These are phyloP conservation scores for Cossypha niveicapilla DNA, from an alignment of 2,797 vertebrate species.

Conservation along the genomic window DNA sequence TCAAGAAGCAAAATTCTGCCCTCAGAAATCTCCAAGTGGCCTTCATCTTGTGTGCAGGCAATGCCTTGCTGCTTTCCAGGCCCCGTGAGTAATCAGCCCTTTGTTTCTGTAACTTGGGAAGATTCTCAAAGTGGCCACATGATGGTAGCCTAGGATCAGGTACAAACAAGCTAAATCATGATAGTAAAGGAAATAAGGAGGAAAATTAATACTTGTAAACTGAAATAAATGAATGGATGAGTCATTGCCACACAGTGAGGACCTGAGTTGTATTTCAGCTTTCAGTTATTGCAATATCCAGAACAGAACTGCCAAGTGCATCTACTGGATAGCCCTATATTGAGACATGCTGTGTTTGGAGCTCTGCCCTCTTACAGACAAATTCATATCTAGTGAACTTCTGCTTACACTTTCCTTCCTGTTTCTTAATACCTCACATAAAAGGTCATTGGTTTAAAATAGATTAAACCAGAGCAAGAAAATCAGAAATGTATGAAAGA, in stretches of 20 bases:
- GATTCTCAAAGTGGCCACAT: conserved; percentile 21
- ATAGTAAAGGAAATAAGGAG: background rate
- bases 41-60: background rate
- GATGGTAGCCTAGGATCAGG: conserved; percentile 27
- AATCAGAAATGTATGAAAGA: background rate
- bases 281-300: background rate
- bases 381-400: background rate
- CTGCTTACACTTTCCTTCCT: background rate
- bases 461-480: background rate
- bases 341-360: background rate
- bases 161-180: background rate
- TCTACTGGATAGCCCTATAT: background rate
- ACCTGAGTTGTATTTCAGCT: background rate
- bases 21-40: background rate
- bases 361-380: background rate
- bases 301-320: accelerated
- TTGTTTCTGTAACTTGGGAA: background rate
- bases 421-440: background rate
- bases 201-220: background rate
- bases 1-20: background rate
- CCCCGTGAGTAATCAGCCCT: background rate
- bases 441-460: background rate
- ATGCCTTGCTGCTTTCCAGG: background rate
- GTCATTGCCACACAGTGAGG: accelerated
- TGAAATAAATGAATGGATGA: accelerated